Evolutionary conservation across 2,797 vertebrate species (phyloP), one percentile per base, ranked within the genome.

Genomic region (Cirrhinus mrigala): DNA sequence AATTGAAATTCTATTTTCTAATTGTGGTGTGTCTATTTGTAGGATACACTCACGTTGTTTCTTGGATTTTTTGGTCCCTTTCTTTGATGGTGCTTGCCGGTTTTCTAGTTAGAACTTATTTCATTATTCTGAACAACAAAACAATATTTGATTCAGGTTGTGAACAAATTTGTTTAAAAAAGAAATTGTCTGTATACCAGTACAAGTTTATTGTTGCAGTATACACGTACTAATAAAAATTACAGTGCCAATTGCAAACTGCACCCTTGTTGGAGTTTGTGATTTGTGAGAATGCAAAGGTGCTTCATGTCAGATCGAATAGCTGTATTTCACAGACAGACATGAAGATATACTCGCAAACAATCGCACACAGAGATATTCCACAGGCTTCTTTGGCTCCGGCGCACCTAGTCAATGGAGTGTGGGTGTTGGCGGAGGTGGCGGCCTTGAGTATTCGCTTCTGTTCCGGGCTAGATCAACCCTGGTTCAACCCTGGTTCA

Each of bases 1-100:
- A 97, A 97, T 96, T 97, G 95, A 96, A 97, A 97, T 96, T 97
- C 96, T 97, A 97, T 97, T 97, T 97, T 97, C 96, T 97, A 97
- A 97, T 96, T 93, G 96, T 97, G 96, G 96, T 97, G 97, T 97
- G 96, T 97, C 97, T 97, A 96, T 97, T 97, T 97, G 96, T 97
- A 97, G 96, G 97, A 97, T 96, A 97, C 96, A 97, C 96, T 96
- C 96, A 88, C 75, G 58, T 85, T 54, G 86, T 89, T 89, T 88
- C 87, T 88, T 89, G 85, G 87, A 88, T 97, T 97, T 97, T 97
- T 96, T 96, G 96, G 97, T 97, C 96, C 96, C 95, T 97, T 97
- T 96, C 96, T 97, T 97, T 97, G 96, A 97, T 96, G 96, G 96
- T 97, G 96, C 96, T 97, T 97, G 96, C 97, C 97, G 95, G 96